These are phyloP conservation scores for Cardiocondyla obscurior DNA, from an alignment of 1,140 invertebrate species.

Conservation along the genomic window DNA sequence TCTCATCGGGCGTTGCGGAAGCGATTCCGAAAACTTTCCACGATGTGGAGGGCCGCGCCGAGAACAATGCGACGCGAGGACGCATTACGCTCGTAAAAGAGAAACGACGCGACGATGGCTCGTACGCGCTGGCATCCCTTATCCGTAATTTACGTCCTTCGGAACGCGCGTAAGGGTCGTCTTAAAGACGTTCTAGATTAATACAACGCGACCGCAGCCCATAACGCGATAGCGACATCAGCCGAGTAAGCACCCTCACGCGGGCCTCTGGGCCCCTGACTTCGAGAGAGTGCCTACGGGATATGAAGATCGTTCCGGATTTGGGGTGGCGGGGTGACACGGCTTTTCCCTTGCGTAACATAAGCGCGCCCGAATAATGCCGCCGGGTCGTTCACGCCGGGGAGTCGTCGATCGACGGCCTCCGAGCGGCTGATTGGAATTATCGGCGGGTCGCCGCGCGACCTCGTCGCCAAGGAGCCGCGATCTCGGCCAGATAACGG, in stretches of 20 bases:
- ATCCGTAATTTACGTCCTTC: slow-evolving; percentile 58
- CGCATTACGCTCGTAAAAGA: slow-evolving; percentile 26
- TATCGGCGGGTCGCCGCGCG: neutral
- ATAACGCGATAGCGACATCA: slow-evolving; percentile 63
- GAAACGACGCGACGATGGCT: slow-evolving; percentile 23
- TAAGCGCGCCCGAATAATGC: slow-evolving; percentile 16
- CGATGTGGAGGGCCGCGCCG: neutral
- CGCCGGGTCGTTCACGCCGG: neutral
- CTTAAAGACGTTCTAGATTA: slow-evolving; percentile 56
- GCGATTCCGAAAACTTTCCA: slow-evolving; percentile 33
- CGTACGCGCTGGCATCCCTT: slow-evolving; percentile 17
- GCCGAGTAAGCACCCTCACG: slow-evolving; percentile 57
- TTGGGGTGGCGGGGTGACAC: slow-evolving; percentile 41
- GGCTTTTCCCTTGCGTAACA: slow-evolving; percentile 18
- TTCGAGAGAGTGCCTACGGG: slow-evolving; percentile 60
- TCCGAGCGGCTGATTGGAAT: slow-evolving; percentile 37
- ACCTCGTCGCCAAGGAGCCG: neutral
- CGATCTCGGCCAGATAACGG: slow-evolving; percentile 2
- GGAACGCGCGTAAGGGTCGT: slow-evolving; percentile 15
- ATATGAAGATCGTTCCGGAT: slow-evolving; percentile 70
- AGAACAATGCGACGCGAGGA: neutral
- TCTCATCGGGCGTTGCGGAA: slow-evolving; percentile 30
- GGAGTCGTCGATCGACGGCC: neutral
- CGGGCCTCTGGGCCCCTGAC: neutral
- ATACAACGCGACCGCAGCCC: slow-evolving; percentile 45